Percentiles rank a stretch among this genome's conserved stretches.
Conservation (phyloP, 2,113 vertebrate species). For the Chitala chitala region DNA sequence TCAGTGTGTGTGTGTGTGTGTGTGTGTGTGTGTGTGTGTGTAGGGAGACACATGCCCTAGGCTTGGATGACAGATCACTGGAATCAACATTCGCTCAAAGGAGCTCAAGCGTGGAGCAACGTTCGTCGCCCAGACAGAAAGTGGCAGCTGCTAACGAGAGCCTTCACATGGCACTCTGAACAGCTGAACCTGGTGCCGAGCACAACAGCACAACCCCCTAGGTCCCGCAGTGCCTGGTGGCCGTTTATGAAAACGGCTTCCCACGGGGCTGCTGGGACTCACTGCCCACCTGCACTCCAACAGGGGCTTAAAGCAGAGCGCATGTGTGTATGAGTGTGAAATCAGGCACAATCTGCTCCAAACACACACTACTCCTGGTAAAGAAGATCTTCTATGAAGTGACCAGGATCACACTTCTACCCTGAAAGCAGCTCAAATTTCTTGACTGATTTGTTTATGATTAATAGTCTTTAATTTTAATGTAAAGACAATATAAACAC, state of each 20-base stretch:
- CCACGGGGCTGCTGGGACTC: neutral
- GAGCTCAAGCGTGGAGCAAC: neutral
- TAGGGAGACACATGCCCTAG: neutral
- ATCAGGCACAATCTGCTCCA: too few species aligned
- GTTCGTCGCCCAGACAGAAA: constrained; percentile 13
- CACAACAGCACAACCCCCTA: too few species aligned
- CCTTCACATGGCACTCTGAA: neutral
- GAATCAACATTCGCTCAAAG: neutral
- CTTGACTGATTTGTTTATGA: too few species aligned
- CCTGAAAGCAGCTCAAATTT: too few species aligned
- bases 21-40: constrained; percentile 20
- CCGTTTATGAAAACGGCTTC: neutral
- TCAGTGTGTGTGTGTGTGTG: neutral
- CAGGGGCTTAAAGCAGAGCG: too few species aligned
- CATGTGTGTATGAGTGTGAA: too few species aligned
- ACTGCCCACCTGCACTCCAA: neutral
- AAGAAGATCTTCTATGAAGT: too few species aligned
- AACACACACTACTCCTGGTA: too few species aligned
- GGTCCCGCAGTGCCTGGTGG: too few species aligned
- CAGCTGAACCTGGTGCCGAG: neutral
- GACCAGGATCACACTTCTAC: too few species aligned
- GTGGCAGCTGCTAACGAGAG: neutral
- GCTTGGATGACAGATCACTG: neutral
- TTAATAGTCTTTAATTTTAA: too few species aligned
- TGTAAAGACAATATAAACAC: too few species aligned